Percentiles rank a stretch among this genome's conserved stretches.
phyloP scores from a whole-genome alignment of 2,888 invertebrate species.

The Tuta absoluta region DNA sequence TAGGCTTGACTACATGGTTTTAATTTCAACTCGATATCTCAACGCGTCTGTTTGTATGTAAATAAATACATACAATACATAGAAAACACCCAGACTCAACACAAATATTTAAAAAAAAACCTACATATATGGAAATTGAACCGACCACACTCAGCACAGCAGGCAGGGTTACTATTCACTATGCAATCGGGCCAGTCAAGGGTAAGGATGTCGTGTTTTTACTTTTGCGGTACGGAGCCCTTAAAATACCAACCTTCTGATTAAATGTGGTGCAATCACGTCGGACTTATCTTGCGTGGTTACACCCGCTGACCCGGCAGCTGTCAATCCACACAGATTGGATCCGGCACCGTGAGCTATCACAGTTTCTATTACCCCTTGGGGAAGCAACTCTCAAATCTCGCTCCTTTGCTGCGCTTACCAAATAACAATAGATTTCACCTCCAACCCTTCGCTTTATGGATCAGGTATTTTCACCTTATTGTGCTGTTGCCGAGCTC shows the following conservation, averaged over 20 bases:
- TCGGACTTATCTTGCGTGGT: background rate
- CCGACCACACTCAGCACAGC: too few species aligned
- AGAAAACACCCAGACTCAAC: too few species aligned
- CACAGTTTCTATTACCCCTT: slow-evolving; percentile 35
- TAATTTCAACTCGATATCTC: too few species aligned
- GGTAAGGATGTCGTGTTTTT: too few species aligned
- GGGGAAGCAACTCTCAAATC: slow-evolving; percentile 33
- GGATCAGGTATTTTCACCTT: slow-evolving; percentile 25
- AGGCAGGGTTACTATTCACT: too few species aligned
- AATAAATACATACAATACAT: too few species aligned
- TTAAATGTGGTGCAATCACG: background rate
- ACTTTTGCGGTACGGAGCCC: too few species aligned
- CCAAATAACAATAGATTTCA: slow-evolving; percentile 30
- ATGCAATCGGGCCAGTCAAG: too few species aligned
- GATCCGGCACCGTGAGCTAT: slow-evolving; percentile 36
- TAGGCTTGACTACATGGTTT: too few species aligned
- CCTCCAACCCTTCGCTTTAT: slow-evolving; percentile 18
- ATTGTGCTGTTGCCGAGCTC: slow-evolving; percentile 21
- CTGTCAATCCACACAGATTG: slow-evolving; percentile 33
- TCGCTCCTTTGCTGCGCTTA: slow-evolving; percentile 31
- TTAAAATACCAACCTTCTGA: background rate
- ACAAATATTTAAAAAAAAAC: too few species aligned
- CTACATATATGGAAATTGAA: too few species aligned
- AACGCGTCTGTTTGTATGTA: too few species aligned
- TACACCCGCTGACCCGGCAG: slow-evolving; percentile 20